A percentile compares a stretch with the other conserved stretches of the same genome.
Evolutionary conservation across 2,113 vertebrate species (phyloP).

Genomic region (Ranitomeya variabilis): DNA sequence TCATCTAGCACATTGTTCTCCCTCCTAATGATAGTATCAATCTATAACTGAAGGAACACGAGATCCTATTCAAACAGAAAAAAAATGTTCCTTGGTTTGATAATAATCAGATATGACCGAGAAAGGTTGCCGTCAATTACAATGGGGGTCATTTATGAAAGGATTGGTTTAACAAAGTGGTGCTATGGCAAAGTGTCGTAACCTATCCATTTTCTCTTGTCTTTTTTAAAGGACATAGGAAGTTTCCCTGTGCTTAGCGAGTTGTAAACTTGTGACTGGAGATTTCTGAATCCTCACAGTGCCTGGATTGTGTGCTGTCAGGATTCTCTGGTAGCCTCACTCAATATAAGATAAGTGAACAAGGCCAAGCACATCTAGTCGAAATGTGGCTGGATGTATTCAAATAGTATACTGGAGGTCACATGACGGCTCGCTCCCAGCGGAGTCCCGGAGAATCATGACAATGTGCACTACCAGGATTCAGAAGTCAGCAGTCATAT

Average conservation of each 20-base stretch:
- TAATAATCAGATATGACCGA: not conserved
- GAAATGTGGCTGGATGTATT: no score
- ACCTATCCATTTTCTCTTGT: not conserved
- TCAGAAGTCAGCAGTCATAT: no score
- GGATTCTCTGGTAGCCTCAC: no score
- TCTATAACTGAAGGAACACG: not conserved
- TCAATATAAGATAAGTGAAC: no score
- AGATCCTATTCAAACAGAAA: not conserved
- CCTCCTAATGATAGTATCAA: constrained; percentile 15
- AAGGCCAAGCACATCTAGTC: no score
- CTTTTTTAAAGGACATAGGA: not conserved
- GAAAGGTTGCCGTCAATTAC: not conserved
- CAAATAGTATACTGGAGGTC: no score
- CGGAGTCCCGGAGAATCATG: no score
- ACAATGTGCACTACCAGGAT: no score
- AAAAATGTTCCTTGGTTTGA: not conserved
- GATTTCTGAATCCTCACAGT: no score
- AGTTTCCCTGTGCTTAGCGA: not conserved
- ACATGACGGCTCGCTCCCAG: no score
- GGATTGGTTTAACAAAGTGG: constrained; percentile 1
- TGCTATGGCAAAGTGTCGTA: not conserved
- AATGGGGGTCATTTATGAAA: not conserved
- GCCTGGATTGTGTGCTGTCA: no score
- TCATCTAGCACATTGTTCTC: constrained; percentile 42
- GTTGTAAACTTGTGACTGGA: not conserved